Evolutionary conservation across 2,888 invertebrate genomes (phyloP).

Genomic region (Xanthia togata): DNA sequence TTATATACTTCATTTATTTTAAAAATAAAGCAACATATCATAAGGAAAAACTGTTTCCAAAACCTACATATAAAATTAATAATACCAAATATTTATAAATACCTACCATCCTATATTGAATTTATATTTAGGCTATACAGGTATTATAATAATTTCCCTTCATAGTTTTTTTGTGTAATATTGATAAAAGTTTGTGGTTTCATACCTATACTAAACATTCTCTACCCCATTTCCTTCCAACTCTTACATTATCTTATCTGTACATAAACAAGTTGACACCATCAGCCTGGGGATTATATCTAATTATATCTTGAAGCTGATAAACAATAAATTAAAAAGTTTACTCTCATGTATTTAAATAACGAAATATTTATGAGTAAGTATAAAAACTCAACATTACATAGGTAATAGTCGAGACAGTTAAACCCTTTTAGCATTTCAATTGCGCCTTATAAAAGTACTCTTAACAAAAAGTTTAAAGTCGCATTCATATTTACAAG

Average conservation of each 20-base stretch:
- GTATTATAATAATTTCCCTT: background rate
- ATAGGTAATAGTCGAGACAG: constrained; percentile 24
- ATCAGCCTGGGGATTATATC: constrained; percentile 56
- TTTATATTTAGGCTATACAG: background rate
- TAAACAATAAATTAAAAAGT: constrained; percentile 46
- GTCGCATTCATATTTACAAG: constrained; percentile 54
- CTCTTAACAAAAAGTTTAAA: constrained; percentile 39
- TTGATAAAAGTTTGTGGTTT: constrained; percentile 10
- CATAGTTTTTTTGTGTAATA: constrained; percentile 1
- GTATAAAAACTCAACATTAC: constrained; percentile 16
- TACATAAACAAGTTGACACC: constrained; percentile 41
- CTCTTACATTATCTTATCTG: constrained; percentile 62
- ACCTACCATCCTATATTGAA: background rate
- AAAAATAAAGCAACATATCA: background rate
- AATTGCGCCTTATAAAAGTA: constrained; percentile 27
- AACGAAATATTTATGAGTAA: constrained; percentile 14
- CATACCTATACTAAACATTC: constrained; percentile 31
- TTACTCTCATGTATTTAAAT: constrained; percentile 15
- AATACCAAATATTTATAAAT: background rate
- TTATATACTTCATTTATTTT: background rate
- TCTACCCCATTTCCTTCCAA: constrained; percentile 46
- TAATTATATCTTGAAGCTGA: constrained; percentile 58
- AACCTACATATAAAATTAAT: background rate
- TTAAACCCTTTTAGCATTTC: constrained; percentile 24
- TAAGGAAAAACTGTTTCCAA: background rate